Evolutionary conservation across 2,888 invertebrate species (phyloP), one percentile per base, ranked within the genome.

Genomic region (Amphipoea oculea): DNA sequence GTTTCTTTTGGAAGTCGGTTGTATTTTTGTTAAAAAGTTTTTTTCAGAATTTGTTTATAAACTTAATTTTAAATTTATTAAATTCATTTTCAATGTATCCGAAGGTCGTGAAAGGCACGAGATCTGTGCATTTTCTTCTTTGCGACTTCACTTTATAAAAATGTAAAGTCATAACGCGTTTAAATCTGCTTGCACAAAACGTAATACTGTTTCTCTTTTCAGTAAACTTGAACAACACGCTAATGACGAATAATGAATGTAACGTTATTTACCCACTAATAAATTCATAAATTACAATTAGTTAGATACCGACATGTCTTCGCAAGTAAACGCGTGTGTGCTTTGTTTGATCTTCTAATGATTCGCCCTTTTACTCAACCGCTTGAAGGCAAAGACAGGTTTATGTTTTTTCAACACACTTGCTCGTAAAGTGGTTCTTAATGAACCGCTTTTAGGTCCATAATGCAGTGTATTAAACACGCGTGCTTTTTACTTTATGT

Each of bases 281-380:
- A 42, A 42, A 42, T n/a, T 76, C 29, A 78, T 78, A 17, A 67
- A 78, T 78, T 78, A 78, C 20, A 78, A 78, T 78, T 78, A 78
- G 54, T 78, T 77, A 23, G 14, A 48, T 66, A 17, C 7, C 40
- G 51, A 29, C 48, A 63, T 63, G 12, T 29, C 23, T 63, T 62
- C 40, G 29, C 40, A n/a, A 14, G 20, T 51, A n/a, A 40, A 60
- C 23, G 23, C 57, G 12, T 51, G 36, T 51, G 36, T 23, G n/a
- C 40, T 51, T 36, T 23, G 2, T 69, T 36, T 23, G 2, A 54
- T 36, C 12, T 69, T 51, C 4, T 54, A 1, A 54, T 54, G 20
- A 36, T 54, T 51, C 69, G 12, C 68, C 45, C 45, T 20, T 48
- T 20, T 20, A 48, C 7, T 14, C 51, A 2, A 69, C 69, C 23